These are phyloP conservation scores for Heteronetta atricapilla DNA, from an alignment of 2,113 vertebrate species.

Conservation along the genomic window DNA sequence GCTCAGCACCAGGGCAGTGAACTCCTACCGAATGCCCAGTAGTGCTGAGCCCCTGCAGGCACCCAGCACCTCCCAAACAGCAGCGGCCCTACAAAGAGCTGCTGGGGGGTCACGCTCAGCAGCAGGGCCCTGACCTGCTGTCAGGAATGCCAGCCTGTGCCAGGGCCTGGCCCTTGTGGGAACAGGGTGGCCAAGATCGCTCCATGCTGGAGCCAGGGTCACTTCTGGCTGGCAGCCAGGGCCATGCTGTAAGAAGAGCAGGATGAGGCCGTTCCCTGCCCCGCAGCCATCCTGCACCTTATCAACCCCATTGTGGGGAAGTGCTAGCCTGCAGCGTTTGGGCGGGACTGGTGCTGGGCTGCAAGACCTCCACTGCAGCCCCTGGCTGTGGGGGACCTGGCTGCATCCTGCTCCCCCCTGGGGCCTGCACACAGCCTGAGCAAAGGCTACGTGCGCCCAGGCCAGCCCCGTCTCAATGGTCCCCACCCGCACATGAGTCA, in stretches of 20 bases:
- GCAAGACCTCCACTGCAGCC: not conserved
- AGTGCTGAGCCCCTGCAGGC: fast-evolving
- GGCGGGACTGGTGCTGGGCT: not conserved
- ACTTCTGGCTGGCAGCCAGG: not conserved
- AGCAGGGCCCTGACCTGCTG: not conserved
- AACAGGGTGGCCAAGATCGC: slow-evolving; percentile 37
- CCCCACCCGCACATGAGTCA: not conserved
- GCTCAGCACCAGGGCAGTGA: not conserved
- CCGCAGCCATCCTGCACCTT: fast-evolving
- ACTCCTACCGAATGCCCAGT: fast-evolving
- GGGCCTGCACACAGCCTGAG: not conserved
- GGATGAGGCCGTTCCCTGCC: not conserved
- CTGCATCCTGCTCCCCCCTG: not conserved
- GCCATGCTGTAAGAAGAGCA: fast-evolving
- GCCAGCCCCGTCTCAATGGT: fast-evolving
- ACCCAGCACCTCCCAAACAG: not conserved
- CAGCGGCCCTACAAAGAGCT: not conserved
- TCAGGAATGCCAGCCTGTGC: not conserved
- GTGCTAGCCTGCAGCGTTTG: not conserved
- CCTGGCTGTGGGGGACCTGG: not conserved
- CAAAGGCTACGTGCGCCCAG: fast-evolving
- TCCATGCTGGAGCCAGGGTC: not conserved
- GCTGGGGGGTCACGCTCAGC: fast-evolving
- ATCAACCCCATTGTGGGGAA: fast-evolving
- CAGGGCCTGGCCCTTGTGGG: not conserved